Percentiles rank a stretch among this genome's conserved stretches.
phyloP scores from a whole-genome alignment of 2,113 vertebrate species.

The Neotragus pygmaeus region DNA sequence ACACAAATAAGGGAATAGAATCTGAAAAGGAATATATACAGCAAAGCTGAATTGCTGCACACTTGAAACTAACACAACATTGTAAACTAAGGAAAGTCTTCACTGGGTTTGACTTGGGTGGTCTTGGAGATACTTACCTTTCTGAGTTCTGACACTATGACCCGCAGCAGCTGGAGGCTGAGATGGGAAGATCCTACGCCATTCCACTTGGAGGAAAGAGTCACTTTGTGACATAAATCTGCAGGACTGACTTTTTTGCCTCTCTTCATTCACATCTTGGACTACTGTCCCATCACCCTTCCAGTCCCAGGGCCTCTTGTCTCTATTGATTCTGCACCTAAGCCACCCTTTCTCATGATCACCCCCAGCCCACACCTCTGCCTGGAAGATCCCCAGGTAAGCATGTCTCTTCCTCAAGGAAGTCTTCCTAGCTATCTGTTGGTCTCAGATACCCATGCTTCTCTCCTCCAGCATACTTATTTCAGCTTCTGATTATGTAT shows the following conservation, averaged over 20 bases:
- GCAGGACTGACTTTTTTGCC: neutral
- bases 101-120: neutral
- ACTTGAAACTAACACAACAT: neutral
- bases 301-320: neutral
- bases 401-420: neutral
- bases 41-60: neutral
- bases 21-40: neutral
- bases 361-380: neutral
- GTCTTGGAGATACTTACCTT: neutral
- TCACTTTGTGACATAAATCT: neutral
- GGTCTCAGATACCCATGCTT: neutral
- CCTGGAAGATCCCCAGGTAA: neutral
- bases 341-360: neutral
- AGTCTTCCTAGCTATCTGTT: no score
- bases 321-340: neutral
- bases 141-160: neutral
- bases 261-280: neutral
- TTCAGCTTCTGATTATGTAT: neutral
- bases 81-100: neutral
- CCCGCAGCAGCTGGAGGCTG: neutral
- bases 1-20: neutral
- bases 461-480: neutral
- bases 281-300: neutral
- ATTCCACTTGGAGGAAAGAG: neutral
- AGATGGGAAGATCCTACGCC: neutral